These are phyloP conservation scores for Andrena chrysosceles DNA, from an alignment of 2,888 invertebrate species.

Conservation along the genomic window DNA sequence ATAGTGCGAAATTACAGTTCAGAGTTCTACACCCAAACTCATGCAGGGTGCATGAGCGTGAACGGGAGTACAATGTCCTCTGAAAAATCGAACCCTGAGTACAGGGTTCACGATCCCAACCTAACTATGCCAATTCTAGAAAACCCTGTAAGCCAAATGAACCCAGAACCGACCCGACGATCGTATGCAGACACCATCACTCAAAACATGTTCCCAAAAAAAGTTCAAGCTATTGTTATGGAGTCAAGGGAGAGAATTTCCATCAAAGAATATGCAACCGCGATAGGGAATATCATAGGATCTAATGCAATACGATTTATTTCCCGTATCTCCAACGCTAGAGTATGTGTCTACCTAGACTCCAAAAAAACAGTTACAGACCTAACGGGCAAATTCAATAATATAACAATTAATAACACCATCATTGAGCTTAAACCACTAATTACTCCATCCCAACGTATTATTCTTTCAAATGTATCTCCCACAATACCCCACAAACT, in stretches of 20 bases:
- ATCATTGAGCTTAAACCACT: not conserved
- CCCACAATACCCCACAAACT: not conserved
- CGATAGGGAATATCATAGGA: not conserved
- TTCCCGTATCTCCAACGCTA: not conserved
- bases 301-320: not conserved
- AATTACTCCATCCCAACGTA: not conserved
- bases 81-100: not conserved
- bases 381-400: not conserved
- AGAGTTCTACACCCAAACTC: not conserved
- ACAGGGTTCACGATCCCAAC: not conserved
- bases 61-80: not conserved
- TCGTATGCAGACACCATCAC: not conserved
- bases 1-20: too few species aligned
- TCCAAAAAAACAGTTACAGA: not conserved
- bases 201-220: not conserved
- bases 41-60: not conserved
- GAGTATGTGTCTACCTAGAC: not conserved
- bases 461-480: not conserved
- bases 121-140: not conserved
- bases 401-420: not conserved
- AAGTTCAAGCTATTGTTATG: slow-evolving; percentile 2
- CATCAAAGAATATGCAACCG: not conserved
- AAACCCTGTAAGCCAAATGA: not conserved
- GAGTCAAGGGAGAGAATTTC: not conserved
- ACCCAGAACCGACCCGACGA: not conserved